Percentiles rank a stretch among this genome's conserved stretches.
Evolutionary conservation across 2,888 invertebrate species (phyloP).

Genomic region (Acheta domesticus): DNA sequence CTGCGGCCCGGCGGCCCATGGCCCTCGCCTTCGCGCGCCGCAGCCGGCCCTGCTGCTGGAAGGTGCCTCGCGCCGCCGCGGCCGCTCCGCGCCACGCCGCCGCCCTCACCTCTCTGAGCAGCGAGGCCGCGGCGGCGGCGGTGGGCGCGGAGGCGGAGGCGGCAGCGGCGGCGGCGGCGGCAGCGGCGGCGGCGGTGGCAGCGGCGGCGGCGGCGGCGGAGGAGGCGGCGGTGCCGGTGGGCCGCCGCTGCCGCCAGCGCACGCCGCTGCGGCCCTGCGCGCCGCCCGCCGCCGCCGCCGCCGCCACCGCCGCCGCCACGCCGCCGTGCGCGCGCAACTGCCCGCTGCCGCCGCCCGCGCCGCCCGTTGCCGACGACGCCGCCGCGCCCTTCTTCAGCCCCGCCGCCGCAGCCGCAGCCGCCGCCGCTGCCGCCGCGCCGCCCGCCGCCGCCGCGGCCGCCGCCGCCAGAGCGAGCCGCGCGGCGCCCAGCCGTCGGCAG

Average conservation of each 20-base stretch:
- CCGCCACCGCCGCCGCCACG: neutral
- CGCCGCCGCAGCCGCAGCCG: constrained; percentile 12
- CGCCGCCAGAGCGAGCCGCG: constrained; percentile 24
- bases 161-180: neutral
- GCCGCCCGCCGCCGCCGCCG: neutral
- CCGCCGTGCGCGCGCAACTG: neutral
- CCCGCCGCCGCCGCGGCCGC: constrained; percentile 19
- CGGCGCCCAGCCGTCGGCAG: constrained; percentile 39
- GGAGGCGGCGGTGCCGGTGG: neutral
- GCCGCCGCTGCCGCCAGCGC: neutral
- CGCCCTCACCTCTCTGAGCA: neutral
- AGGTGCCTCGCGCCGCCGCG: too few species aligned
- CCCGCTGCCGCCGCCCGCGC: neutral
- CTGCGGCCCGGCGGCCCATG: too few species aligned
- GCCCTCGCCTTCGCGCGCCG: too few species aligned
- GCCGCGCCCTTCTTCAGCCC: neutral
- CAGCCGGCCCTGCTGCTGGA: too few species aligned
- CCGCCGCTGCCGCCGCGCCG: neutral
- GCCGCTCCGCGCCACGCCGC: too few species aligned
- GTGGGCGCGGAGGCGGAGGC: neutral
- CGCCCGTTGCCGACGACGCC: neutral
- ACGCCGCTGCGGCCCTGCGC: neutral
- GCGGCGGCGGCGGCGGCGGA: too few species aligned
- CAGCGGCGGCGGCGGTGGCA: neutral
- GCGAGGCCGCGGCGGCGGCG: neutral